phyloP scores from a whole-genome alignment of 2,888 invertebrate genomes.

The Conistra vaccinii region DNA sequence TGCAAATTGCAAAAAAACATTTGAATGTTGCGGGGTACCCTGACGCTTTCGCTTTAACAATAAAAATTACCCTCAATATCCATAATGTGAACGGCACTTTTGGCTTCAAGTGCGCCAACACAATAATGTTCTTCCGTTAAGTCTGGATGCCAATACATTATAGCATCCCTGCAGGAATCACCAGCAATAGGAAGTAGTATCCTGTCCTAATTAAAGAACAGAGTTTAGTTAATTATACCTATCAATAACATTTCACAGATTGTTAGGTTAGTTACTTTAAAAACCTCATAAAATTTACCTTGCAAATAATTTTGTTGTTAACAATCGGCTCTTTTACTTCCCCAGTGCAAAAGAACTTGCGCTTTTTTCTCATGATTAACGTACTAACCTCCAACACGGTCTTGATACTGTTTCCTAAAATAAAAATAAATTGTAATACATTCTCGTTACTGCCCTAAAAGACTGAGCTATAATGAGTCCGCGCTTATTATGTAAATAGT shows the following conservation, averaged over 20 bases:
- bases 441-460: not conserved
- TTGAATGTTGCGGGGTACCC: too few species aligned
- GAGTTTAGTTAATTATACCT: not conserved
- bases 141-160: conserved; percentile 89
- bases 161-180: conserved; percentile 86
- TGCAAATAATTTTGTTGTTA: conserved; percentile 88
- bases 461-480: not conserved
- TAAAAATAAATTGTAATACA: not conserved
- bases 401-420: conserved; percentile 86
- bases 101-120: conserved; percentile 86
- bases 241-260: not conserved
- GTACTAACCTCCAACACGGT: conserved; percentile 87
- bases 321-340: conserved; percentile 89
- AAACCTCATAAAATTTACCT: conserved; percentile 72
- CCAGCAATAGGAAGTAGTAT: conserved; percentile 87
- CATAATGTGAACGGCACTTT: conserved; percentile 84
- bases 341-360: conserved; percentile 88
- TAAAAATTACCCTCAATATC: conserved; percentile 82
- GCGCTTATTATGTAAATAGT: not conserved
- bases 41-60: too few species aligned
- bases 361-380: conserved; percentile 86
- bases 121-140: conserved; percentile 88
- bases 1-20: too few species aligned
- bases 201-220: conserved; percentile 76
- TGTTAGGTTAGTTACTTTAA: not conserved